Conservation (phyloP, 1,140 invertebrate genomes). For the Cyphomyrmex costatus region DNA sequence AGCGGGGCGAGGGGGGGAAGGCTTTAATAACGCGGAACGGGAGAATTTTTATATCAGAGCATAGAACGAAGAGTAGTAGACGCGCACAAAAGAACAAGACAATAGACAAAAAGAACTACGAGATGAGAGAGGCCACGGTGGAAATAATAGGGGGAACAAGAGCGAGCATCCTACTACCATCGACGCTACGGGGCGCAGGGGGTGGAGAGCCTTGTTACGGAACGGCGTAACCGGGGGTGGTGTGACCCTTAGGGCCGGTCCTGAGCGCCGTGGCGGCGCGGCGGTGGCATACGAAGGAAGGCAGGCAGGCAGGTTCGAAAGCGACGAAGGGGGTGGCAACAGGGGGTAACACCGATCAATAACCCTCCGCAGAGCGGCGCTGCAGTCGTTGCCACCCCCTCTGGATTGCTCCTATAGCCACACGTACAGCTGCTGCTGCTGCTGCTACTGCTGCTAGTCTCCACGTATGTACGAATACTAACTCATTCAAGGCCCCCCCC, state of each 20-base stretch:
- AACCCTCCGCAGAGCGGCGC: slow-evolving; percentile 83
- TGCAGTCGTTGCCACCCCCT: slow-evolving; percentile 72
- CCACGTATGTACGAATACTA: slow-evolving; percentile 34
- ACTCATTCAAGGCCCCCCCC: neutral
- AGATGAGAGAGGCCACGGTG: slow-evolving; percentile 44
- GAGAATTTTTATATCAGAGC: slow-evolving; percentile 59
- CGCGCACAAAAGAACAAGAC: slow-evolving; percentile 61
- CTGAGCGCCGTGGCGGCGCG: slow-evolving; percentile 69
- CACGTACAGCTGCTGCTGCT: slow-evolving; percentile 61
- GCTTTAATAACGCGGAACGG: slow-evolving; percentile 21
- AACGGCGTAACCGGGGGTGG: slow-evolving; percentile 23
- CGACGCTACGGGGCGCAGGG: neutral
- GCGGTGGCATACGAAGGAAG: slow-evolving; percentile 63
- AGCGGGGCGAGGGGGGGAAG: neutral
- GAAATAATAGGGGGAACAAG: slow-evolving; percentile 59
- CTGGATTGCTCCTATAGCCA: slow-evolving; percentile 71
- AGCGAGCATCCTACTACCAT: slow-evolving; percentile 33
- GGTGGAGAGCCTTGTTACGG: slow-evolving; percentile 53
- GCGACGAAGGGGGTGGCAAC: slow-evolving; percentile 60
- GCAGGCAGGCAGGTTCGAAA: slow-evolving; percentile 72
- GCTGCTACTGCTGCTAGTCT: slow-evolving; percentile 24
- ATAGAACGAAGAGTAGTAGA: slow-evolving; percentile 33
- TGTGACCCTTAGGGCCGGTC: slow-evolving; percentile 72
- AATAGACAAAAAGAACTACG: slow-evolving; percentile 59
- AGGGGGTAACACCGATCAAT: slow-evolving; percentile 82